phyloP scores from a whole-genome alignment of 2,113 vertebrate genomes.

The Stegostoma tigrinum region DNA sequence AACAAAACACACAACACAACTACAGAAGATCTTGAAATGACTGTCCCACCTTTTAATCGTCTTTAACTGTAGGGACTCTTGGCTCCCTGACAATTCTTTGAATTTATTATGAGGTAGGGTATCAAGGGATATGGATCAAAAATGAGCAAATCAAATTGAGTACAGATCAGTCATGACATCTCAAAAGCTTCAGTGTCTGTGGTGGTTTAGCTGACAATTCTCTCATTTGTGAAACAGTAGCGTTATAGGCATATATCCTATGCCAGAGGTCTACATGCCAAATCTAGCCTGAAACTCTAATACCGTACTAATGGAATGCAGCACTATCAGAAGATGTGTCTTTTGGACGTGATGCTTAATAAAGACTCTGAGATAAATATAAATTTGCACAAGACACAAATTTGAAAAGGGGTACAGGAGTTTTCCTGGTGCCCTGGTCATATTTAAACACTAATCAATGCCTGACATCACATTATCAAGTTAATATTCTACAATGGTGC shows the following conservation, averaged over 20 bases:
- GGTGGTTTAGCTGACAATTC: too few species aligned
- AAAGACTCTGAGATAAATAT: not conserved
- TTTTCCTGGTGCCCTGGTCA: not conserved
- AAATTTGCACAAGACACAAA: not conserved
- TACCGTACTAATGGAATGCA: not conserved
- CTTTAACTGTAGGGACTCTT: not conserved
- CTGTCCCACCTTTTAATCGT: not conserved
- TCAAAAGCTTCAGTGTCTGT: not conserved
- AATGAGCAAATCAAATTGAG: not conserved
- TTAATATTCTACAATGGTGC: too few species aligned
- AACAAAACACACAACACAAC: conserved; percentile 48
- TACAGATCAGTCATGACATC: not conserved
- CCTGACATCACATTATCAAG: not conserved
- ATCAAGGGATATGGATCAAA: not conserved
- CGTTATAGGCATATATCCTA: not conserved
- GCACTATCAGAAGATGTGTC: not conserved
- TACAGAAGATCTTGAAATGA: not conserved
- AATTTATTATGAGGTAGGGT: not conserved
- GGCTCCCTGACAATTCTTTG: not conserved
- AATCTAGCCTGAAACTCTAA: not conserved
- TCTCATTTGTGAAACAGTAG: not conserved
- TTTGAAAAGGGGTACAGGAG: not conserved
- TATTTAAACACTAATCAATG: not conserved
- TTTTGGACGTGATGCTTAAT: not conserved
- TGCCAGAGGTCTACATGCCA: not conserved